Percentiles rank a stretch among this genome's conserved stretches.
Conservation (phyloP, 2,797 vertebrate genomes). For the Adrianichthys oophorus region DNA sequence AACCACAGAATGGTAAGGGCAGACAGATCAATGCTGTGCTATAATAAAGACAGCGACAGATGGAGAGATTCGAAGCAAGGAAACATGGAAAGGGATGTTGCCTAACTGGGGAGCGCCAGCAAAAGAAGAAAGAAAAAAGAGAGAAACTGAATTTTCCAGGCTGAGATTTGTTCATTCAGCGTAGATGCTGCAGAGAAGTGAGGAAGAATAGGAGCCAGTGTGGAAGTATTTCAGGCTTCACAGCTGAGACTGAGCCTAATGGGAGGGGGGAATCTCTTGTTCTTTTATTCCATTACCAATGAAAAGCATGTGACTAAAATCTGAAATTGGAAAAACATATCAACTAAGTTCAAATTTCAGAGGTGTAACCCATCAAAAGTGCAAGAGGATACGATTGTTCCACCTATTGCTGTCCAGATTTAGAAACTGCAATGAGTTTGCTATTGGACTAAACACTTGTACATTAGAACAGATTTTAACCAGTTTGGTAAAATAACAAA, state of each 20-base stretch:
- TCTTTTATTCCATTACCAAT: slow-evolving; percentile 17
- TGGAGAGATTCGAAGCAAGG: slow-evolving; percentile 67
- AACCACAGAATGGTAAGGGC: slow-evolving; percentile 15
- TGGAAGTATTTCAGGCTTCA: slow-evolving; percentile 31
- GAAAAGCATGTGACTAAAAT: too few relatives aligned
- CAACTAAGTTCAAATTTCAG: too few relatives aligned
- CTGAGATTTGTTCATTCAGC: slow-evolving; percentile 43
- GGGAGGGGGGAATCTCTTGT: slow-evolving; percentile 44
- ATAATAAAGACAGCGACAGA: slow-evolving; percentile 53
- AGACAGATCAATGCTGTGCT: slow-evolving; percentile 39
- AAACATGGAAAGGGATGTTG: slow-evolving; percentile 43
- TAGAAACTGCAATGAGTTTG: too few relatives aligned
- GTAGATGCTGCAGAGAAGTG: slow-evolving; percentile 50
- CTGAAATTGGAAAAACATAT: too few relatives aligned
- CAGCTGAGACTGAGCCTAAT: slow-evolving; percentile 28
- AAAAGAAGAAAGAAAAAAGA: slow-evolving; percentile 21
- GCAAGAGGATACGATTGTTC: too few relatives aligned
- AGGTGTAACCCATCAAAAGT: too few relatives aligned
- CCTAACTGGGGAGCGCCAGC: slow-evolving; percentile 30
- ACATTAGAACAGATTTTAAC: too few relatives aligned
- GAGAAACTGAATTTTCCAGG: slow-evolving; percentile 7
- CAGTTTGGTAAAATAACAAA: too few relatives aligned
- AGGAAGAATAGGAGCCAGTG: slow-evolving; percentile 54
- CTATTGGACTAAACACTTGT: too few relatives aligned
- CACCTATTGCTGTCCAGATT: too few relatives aligned